Evolutionary conservation across 2,113 vertebrate genomes (phyloP).

Genomic region (Oreochromis niloticus): DNA sequence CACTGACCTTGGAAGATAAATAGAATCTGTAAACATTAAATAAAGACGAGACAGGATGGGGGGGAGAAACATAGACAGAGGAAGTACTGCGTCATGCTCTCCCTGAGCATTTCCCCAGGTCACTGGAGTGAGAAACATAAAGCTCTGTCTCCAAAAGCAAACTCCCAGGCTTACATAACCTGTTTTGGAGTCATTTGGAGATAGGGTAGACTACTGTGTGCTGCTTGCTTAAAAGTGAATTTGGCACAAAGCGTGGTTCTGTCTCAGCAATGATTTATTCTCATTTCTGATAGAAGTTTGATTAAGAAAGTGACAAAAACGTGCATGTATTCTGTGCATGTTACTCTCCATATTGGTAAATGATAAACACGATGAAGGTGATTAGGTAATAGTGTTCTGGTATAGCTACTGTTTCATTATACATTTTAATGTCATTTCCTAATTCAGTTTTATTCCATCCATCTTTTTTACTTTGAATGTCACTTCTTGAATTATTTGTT

Average conservation of each 20-base stretch:
- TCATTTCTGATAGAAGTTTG: neutral
- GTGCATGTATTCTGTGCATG: neutral
- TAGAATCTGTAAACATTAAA: conserved; percentile 45
- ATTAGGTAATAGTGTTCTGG: neutral
- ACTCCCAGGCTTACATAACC: conserved; percentile 56
- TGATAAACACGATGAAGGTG: neutral
- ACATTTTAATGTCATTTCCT: neutral
- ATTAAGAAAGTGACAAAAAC: neutral
- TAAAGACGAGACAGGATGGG: conserved; percentile 37
- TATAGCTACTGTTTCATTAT: neutral
- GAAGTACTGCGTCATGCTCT: conserved; percentile 46
- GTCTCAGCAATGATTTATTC: neutral
- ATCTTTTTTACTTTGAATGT: neutral
- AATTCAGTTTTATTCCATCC: neutral
- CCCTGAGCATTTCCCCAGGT: conserved; percentile 35
- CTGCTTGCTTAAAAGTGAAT: neutral
- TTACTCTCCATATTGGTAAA: neutral
- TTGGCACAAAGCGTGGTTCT: neutral
- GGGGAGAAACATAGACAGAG: neutral
- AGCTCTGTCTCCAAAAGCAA: conserved; percentile 41
- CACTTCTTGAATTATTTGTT: neutral
- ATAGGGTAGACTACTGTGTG: neutral
- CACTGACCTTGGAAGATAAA: conserved; percentile 1
- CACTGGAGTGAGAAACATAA: conserved; percentile 63
- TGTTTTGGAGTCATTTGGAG: conserved; percentile 9